Conservation (phyloP, 2,113 vertebrate genomes). For the Cyprinodon tularosa region DNA sequence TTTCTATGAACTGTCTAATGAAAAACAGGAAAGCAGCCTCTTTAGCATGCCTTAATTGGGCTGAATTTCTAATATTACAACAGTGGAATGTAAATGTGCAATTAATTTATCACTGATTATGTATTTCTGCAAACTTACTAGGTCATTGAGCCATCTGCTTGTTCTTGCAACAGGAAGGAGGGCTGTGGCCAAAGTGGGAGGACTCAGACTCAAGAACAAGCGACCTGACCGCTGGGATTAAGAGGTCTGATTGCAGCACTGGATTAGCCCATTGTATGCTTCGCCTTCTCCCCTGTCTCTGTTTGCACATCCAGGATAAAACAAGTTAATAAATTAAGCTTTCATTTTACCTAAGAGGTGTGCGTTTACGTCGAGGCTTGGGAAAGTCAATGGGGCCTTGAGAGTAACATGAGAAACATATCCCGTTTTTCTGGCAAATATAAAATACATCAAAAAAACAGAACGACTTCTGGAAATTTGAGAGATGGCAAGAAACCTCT, state of each 20-base stretch:
- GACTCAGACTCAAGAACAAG: slow-evolving; percentile 45
- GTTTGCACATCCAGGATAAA: slow-evolving; percentile 1
- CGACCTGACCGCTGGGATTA: slow-evolving; percentile 71
- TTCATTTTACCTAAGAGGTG: not conserved
- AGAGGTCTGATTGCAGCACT: slow-evolving; percentile 68
- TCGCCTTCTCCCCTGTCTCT: slow-evolving; percentile 7
- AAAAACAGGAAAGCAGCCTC: not conserved
- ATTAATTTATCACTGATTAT: not conserved
- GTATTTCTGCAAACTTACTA: slow-evolving; percentile 47
- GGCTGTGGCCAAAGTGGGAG: slow-evolving; percentile 38
- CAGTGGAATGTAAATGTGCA: not conserved
- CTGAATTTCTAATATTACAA: not conserved
- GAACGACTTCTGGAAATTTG: slow-evolving; percentile 4
- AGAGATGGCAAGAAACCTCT: not conserved
- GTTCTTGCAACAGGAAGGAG: slow-evolving; percentile 46
- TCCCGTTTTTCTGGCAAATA: slow-evolving; percentile 17
- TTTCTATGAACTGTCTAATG: not conserved
- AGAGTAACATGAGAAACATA: slow-evolving; percentile 9
- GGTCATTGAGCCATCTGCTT: slow-evolving; percentile 70
- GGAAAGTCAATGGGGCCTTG: slow-evolving; percentile 16
- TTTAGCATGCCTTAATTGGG: not conserved
- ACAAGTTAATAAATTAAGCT: not conserved
- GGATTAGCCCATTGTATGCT: slow-evolving; percentile 64
- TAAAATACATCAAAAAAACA: slow-evolving; percentile 22
- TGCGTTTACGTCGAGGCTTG: not conserved